Evolutionary conservation across 2,888 invertebrate species (phyloP), one percentile per base, ranked within the genome.

Genomic region (Philhelius pedissequus): DNA sequence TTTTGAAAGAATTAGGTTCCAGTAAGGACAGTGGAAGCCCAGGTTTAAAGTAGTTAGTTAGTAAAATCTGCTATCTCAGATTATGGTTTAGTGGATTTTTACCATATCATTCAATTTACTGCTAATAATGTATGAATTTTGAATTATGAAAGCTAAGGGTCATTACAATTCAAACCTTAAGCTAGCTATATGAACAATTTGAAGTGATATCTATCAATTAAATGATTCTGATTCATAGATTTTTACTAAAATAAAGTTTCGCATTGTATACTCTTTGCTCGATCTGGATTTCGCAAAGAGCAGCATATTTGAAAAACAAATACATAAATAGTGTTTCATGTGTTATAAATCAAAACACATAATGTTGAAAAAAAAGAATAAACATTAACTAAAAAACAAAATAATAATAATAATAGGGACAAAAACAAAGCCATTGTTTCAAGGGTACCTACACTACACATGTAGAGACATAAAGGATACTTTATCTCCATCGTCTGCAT

Each of bases 381-480:
- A 66, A 78, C 78, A 74, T 70, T 56, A 78, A 78, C 77, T 73
- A 60, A 30, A 76, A 71, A 66, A 35, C 11, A 54, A 18, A 54
- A 30, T 25, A 4, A 48, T n/a, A n/a, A n/a, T n/a, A n/a, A n/a
- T n/a, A 62, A 77, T 48, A 73, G 69, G 38, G 54, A 62, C 71
- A 68, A 50, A 69, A 74, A 83, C 69, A 78, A 74, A 69, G 70
- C 78, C 22, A 50, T 83, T 78, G 83, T 78, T 83, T 83, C 83
- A 79, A 83, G 83, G 83, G 74, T 83, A 64, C n/a, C n/a, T n/a
- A n/a, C n/a, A n/a, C n/a, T 4, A 35, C 64, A 70, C 54, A 78
- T 68, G 20, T 25, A 48, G n/a, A 60, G 48, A 64, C 45, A 48
- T 48, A 78, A 74, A 38, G 78, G 74, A 83, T 83, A 83, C 68